phyloP scores from a whole-genome alignment of 1,140 invertebrate species.

The Armadillidium nasatum region DNA sequence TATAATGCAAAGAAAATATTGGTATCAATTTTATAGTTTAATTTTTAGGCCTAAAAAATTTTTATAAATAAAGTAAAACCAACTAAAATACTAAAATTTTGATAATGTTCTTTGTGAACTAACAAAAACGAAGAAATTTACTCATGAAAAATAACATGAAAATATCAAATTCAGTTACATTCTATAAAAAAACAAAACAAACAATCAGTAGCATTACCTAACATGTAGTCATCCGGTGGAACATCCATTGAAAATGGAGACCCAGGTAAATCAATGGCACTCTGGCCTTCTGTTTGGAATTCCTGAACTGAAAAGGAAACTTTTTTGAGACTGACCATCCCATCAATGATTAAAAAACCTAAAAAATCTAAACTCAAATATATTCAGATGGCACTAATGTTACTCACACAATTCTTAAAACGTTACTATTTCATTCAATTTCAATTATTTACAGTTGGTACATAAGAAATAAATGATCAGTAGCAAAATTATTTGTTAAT shows the following conservation, averaged over 20 bases:
- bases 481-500: too few species aligned
- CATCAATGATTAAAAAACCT: too few species aligned
- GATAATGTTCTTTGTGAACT: too few species aligned
- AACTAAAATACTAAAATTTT: too few species aligned
- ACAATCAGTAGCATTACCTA: neutral
- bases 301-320: constrained; percentile 73
- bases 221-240: constrained; percentile 78
- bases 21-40: too few species aligned
- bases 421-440: neutral
- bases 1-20: too few species aligned
- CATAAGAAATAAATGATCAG: neutral
- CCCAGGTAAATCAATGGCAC: constrained; percentile 92
- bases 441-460: neutral
- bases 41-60: too few species aligned
- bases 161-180: constrained; percentile 26
- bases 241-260: constrained; percentile 75
- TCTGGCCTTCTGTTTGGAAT: constrained; percentile 89
- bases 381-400: neutral
- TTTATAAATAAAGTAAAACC: too few species aligned
- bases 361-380: neutral
- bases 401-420: neutral
- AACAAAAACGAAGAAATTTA: too few species aligned
- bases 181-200: neutral
- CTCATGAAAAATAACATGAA: neutral
- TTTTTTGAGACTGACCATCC: too few species aligned